phyloP scores from a whole-genome alignment of 1,140 invertebrate species.

The Maniola jurtina region DNA sequence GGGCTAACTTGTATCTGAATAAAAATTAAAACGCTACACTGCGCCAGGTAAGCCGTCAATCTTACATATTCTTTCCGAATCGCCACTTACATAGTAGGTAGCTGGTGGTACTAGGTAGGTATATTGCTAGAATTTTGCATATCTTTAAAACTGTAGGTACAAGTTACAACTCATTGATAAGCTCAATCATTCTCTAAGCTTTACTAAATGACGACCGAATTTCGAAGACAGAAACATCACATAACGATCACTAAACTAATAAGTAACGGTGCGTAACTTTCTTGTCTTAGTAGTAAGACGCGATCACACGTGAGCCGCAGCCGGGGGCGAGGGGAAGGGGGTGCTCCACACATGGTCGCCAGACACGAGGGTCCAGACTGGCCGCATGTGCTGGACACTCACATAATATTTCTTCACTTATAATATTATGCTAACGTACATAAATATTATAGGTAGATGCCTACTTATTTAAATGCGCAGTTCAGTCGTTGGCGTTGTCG shows the following conservation, averaged over 20 bases:
- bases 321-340: background rate
- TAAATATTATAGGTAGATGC: no score
- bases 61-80: no score
- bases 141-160: no score
- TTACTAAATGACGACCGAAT: background rate
- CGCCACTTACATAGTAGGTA: no score
- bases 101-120: no score
- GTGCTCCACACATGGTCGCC: conserved; percentile 44
- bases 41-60: no score
- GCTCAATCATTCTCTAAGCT: background rate
- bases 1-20: no score
- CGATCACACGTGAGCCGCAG: conserved; percentile 18
- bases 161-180: no score
- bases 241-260: background rate
- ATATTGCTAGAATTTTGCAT: no score
- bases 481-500: no score
- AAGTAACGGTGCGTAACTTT: conserved; percentile 5
- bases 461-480: no score
- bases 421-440: conserved; percentile 7
- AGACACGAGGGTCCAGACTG: conserved; percentile 40
- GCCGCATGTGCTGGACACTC: conserved; percentile 47
- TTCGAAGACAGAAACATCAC: background rate
- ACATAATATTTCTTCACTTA: conserved; percentile 21
- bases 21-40: no score
- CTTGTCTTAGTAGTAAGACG: conserved; percentile 5